Evolutionary conservation across 2,888 invertebrate genomes (phyloP).

Genomic region (Agelastica alni): DNA sequence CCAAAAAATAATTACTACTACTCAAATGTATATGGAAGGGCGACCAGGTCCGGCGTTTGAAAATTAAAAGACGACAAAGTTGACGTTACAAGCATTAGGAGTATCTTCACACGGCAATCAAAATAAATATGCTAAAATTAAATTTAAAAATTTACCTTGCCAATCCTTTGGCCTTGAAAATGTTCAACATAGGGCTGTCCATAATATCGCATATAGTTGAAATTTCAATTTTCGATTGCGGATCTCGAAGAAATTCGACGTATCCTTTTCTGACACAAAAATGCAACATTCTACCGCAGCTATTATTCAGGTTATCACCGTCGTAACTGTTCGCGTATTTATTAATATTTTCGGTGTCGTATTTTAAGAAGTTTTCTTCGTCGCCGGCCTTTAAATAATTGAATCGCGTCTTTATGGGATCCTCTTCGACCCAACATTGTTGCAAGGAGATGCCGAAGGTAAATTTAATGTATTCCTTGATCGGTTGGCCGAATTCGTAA

Average conservation of each 20-base stretch:
- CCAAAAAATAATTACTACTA: no score
- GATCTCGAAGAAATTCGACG: slow-evolving; percentile 33
- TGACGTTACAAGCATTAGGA: no score
- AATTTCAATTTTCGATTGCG: slow-evolving; percentile 14
- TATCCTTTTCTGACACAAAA: slow-evolving; percentile 40
- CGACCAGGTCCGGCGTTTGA: no score
- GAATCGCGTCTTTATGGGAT: slow-evolving; percentile 34
- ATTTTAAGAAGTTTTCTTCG: slow-evolving; percentile 38
- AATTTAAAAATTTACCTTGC: slow-evolving; percentile 26
- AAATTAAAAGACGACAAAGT: no score
- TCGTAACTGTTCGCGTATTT: slow-evolving; percentile 33
- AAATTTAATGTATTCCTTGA: slow-evolving; percentile 35
- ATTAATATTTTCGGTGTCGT: slow-evolving; percentile 35
- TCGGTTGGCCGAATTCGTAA: slow-evolving; percentile 32
- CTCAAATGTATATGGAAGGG: no score
- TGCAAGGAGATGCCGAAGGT: slow-evolving; percentile 21
- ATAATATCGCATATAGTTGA: slow-evolving; percentile 29
- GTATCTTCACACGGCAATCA: no score
- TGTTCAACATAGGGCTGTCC: slow-evolving; percentile 34
- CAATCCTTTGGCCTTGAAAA: slow-evolving; percentile 37
- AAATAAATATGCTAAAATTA: no score
- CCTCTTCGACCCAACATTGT: slow-evolving; percentile 22
- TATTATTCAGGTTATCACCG: slow-evolving; percentile 22
- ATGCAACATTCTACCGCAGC: slow-evolving; percentile 39
- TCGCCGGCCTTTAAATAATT: slow-evolving; percentile 38